A percentile compares a stretch with the other conserved stretches of the same genome.
These are phyloP conservation scores for Morone chrysops DNA, from an alignment of 2,113 vertebrate species.

Conservation along the genomic window DNA sequence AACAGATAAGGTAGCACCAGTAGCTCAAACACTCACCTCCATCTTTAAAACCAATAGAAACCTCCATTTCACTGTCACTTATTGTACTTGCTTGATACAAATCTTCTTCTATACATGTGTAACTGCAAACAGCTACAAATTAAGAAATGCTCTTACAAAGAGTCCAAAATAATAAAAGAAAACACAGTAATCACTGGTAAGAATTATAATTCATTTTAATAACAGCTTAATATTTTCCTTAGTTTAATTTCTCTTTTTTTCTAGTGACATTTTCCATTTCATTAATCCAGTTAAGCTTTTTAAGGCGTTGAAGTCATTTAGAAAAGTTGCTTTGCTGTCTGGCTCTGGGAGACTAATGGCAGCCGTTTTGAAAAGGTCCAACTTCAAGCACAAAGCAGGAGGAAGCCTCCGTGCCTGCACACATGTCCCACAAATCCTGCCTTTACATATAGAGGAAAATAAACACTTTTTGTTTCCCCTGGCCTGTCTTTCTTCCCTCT, in stretches of 20 bases:
- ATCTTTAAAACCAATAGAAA: conserved; percentile 4
- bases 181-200: neutral
- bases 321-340: conserved; percentile 3
- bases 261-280: conserved; percentile 31
- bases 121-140: conserved; percentile 16
- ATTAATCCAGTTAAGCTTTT: conserved; percentile 30
- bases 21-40: conserved; percentile 32
- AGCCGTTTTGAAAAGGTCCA: conserved; percentile 35
- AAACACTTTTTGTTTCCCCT: conserved; percentile 50
- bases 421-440: conserved; percentile 64
- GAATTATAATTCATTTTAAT: conserved; percentile 3
- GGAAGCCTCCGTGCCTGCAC: conserved; percentile 50
- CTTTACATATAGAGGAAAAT: conserved; percentile 61
- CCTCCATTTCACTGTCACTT: neutral
- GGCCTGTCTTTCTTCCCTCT: neutral
- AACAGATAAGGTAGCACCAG: conserved; percentile 52
- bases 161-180: neutral
- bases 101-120: neutral
- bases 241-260: conserved; percentile 20
- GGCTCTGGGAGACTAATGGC: conserved; percentile 21
- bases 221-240: conserved; percentile 27
- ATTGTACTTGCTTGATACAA: neutral
- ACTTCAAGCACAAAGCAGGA: conserved; percentile 47
- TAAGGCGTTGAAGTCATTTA: conserved; percentile 36
- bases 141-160: neutral